phyloP scores from a whole-genome alignment of 2,797 vertebrate genomes.

The Sebastes hubbsi region DNA sequence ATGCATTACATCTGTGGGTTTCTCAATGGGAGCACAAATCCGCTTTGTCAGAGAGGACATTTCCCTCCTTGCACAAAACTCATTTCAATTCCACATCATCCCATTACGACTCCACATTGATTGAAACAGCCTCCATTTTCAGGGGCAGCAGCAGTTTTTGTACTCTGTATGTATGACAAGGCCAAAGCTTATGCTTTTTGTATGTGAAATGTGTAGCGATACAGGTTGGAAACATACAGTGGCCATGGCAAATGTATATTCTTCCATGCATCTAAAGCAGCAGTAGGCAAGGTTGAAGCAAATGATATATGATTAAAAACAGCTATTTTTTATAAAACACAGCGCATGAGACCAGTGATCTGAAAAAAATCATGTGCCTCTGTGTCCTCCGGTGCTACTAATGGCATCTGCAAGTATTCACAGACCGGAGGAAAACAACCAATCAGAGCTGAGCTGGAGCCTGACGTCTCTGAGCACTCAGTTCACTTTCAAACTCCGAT shows the following conservation, averaged over 20 bases:
- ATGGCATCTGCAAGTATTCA: too few species aligned
- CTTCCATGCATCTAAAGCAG: background rate
- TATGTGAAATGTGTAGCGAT: constrained; percentile 28
- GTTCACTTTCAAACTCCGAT: too few species aligned
- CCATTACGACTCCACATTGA: constrained; percentile 72
- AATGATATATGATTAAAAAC: background rate
- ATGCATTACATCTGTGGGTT: constrained; percentile 52
- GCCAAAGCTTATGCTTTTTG: constrained; percentile 26
- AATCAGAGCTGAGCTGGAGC: too few species aligned
- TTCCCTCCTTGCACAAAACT: constrained; percentile 67
- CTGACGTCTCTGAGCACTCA: too few species aligned
- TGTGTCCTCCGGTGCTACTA: background rate
- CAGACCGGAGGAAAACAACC: too few species aligned
- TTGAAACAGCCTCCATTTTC: constrained; percentile 74
- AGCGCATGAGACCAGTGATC: too few species aligned
- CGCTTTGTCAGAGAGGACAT: constrained; percentile 72
- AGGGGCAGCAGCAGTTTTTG: constrained; percentile 31
- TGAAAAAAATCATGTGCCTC: background rate
- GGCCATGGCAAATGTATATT: constrained; percentile 18
- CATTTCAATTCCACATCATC: constrained; percentile 76
- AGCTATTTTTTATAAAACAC: too few species aligned
- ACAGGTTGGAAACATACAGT: background rate
- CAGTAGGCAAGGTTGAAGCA: background rate
- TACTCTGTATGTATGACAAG: constrained; percentile 37
- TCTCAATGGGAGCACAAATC: constrained; percentile 71